Base-by-base conservation (phyloP, 1,140 invertebrate genomes). In the Micrasema longulum region DNA sequence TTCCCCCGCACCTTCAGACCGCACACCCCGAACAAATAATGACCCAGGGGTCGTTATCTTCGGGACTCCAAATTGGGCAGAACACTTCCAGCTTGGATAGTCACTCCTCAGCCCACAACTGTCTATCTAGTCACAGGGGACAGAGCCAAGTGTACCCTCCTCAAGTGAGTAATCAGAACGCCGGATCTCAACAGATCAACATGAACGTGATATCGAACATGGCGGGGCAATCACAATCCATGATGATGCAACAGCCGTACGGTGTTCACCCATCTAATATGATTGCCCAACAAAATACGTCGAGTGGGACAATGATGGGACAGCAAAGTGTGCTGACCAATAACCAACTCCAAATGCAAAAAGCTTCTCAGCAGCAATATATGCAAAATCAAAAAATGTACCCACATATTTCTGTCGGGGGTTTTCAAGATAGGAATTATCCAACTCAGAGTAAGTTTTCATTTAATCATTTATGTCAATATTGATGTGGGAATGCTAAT, bases 1-100 rank as follows among this genome's bases (percentile, higher is more conserved):
- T 43, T 78, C 84, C 41, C 81, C 63, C 50, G 76, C 81, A 65
- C 73, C 71, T 23, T 35, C 81, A 52, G 9, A 20, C 38, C 4
- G 48, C 16, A 20, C 52, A 68, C 35, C 53, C 48, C 4, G 62
- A 63, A 12, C 68, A 70, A 22, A 70, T 70, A 1, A 70, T 70
- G 68, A 50, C 48, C 7, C 72, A 71, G 47, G 63, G 48, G 5
- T 16, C 68, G 18, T 18, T 71, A 11, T 35, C 26, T 11, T 0
- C 66, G 11, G 57, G 55, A 5, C 22, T 75, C 1, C 73, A 69
- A 26, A 31, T 74, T 6, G 22, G 16, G n/a, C 43, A 18, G 10
- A 63, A 63, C 47, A 66, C 60, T 31, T 14, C 41, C 35, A 41
- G 7, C 7, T 14, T 73, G 16, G 60, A 74, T 22, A 70, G 62